phyloP scores from a whole-genome alignment of 2,888 invertebrate genomes.

The Catocala sponsa region DNA sequence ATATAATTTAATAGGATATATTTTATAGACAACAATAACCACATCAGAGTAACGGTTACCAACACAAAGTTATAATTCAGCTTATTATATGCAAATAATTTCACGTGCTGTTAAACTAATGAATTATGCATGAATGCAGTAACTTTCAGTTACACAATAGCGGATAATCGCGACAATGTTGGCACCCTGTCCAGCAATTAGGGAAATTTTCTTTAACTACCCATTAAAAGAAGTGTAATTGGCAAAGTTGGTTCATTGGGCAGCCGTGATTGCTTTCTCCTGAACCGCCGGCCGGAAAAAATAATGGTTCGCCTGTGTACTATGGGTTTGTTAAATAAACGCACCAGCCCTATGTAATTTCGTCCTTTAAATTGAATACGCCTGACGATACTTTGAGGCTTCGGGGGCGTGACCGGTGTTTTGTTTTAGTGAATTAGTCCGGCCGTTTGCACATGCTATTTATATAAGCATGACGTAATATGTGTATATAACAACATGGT shows the following conservation, averaged over 20 bases:
- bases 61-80: conserved; percentile 35
- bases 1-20: neutral
- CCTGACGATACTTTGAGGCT: conserved; percentile 49
- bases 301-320: conserved; percentile 69
- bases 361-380: conserved; percentile 57
- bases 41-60: conserved; percentile 18
- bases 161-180: conserved; percentile 58
- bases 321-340: conserved; percentile 62
- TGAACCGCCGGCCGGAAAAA: conserved; percentile 69
- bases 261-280: conserved; percentile 76
- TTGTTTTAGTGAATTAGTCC: neutral
- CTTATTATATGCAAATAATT: conserved; percentile 45
- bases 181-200: conserved; percentile 70
- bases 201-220: conserved; percentile 74
- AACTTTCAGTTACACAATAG: conserved; percentile 53
- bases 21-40: conserved; percentile 37
- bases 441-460: too few relatives aligned
- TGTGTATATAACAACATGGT: too few relatives aligned
- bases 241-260: conserved; percentile 80
- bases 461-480: too few relatives aligned
- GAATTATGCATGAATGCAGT: conserved; percentile 62
- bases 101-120: conserved; percentile 49
- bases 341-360: conserved; percentile 51
- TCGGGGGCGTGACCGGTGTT: conserved; percentile 24
- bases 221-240: conserved; percentile 80